These are phyloP conservation scores for Paratrypauchen microcephalus DNA, from an alignment of 2,797 vertebrate genomes.

Conservation along the genomic window DNA sequence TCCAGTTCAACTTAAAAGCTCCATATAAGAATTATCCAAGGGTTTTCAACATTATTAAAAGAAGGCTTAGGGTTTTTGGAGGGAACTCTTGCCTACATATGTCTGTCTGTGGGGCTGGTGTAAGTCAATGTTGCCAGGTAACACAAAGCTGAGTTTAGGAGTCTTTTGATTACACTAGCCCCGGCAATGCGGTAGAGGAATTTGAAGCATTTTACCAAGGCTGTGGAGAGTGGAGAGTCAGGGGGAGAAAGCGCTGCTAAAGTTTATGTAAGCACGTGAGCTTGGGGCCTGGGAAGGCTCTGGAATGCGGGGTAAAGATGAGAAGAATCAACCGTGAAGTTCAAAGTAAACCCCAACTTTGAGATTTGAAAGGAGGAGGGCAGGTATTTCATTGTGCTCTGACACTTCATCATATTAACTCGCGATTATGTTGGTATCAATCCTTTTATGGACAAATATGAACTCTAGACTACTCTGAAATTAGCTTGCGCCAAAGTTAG, in stretches of 20 bases:
- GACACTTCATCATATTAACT: slow-evolving; percentile 16
- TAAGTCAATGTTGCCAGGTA: slow-evolving; percentile 61
- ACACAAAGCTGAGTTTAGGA: slow-evolving; percentile 58
- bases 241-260: slow-evolving; percentile 55
- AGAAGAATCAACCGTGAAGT: slow-evolving; percentile 67
- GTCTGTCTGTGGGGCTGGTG: slow-evolving; percentile 52
- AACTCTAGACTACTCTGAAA: background rate
- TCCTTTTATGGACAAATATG: slow-evolving; percentile 37
- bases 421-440: slow-evolving; percentile 31
- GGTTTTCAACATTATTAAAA: slow-evolving; percentile 29
- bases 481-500: background rate
- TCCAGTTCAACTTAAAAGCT: background rate
- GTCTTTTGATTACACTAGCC: slow-evolving; percentile 55
- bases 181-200: slow-evolving; percentile 69
- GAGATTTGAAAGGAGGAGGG: slow-evolving; percentile 18
- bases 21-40: slow-evolving; percentile 1
- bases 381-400: background rate
- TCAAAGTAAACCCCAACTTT: slow-evolving; percentile 67
- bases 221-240: slow-evolving; percentile 56
- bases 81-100: slow-evolving; percentile 43
- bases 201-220: slow-evolving; percentile 76
- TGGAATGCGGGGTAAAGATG: slow-evolving; percentile 75
- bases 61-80: slow-evolving; percentile 29
- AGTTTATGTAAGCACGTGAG: slow-evolving; percentile 79
- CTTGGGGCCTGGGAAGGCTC: slow-evolving; percentile 73